phyloP scores from a whole-genome alignment of 2,888 invertebrate species.

The Ellobium chinense region DNA sequence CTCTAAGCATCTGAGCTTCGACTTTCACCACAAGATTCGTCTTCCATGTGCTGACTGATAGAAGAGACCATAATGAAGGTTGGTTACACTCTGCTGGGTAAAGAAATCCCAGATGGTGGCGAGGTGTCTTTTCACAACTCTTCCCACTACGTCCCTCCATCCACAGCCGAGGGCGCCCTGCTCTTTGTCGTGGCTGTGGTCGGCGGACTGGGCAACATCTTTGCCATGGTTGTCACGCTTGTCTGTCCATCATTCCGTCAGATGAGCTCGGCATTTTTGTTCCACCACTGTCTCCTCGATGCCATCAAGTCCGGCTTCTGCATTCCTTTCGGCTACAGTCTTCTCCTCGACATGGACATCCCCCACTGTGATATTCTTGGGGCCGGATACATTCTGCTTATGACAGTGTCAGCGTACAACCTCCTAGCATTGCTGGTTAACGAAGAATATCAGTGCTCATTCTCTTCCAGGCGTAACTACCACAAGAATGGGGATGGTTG shows the following conservation, averaged over 20 bases:
- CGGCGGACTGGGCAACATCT: slow-evolving; percentile 69
- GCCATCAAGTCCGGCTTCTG: slow-evolving; percentile 74
- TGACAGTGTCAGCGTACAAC: slow-evolving; percentile 94
- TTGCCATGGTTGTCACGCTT: slow-evolving; percentile 62
- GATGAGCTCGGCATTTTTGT: slow-evolving; percentile 74
- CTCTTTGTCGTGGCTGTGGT: slow-evolving; percentile 66
- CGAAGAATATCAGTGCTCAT: slow-evolving; percentile 74
- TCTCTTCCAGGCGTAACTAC: slow-evolving; percentile 47
- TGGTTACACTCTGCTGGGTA: slow-evolving; percentile 6
- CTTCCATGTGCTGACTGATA: too few species aligned
- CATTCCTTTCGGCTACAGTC: slow-evolving; percentile 72
- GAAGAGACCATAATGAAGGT: slow-evolving; percentile 31
- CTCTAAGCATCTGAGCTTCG: too few species aligned
- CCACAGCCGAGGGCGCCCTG: slow-evolving; percentile 60
- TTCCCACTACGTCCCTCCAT: slow-evolving; percentile 19
- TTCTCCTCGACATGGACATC: slow-evolving; percentile 61
- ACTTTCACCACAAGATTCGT: too few species aligned
- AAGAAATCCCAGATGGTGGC: not conserved
- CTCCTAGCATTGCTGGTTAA: slow-evolving; percentile 83
- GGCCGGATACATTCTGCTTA: slow-evolving; percentile 91
- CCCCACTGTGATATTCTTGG: slow-evolving; percentile 88
- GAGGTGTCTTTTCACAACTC: not conserved
- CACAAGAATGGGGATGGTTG: slow-evolving; percentile 67
- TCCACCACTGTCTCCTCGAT: slow-evolving; percentile 76
- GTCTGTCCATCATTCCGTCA: slow-evolving; percentile 64